These are phyloP conservation scores for Enteromius viviparus DNA, from an alignment of 2,797 vertebrate genomes.

Conservation along the genomic window DNA sequence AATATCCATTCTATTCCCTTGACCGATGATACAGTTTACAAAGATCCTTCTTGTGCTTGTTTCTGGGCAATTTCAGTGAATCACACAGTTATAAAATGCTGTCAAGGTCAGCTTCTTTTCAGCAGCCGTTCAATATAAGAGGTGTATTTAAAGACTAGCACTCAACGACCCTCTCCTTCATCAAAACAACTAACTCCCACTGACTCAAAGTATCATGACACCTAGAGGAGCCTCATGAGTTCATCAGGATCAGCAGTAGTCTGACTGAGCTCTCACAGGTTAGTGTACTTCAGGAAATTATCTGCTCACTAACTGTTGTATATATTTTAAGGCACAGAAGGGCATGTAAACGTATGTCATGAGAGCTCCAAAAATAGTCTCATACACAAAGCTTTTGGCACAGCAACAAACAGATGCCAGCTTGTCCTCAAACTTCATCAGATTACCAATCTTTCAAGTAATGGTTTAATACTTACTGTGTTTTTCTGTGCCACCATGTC, in stretches of 20 bases:
- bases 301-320: neutral
- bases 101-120: constrained; percentile 23
- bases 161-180: constrained; percentile 8
- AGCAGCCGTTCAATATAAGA: neutral
- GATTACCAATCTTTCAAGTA: neutral
- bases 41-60: neutral
- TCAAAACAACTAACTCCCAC: constrained; percentile 28
- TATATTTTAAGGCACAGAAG: constrained; percentile 34
- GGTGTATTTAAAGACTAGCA: constrained; percentile 53
- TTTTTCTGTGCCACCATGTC: constrained; percentile 95
- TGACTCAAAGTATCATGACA: neutral
- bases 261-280: neutral
- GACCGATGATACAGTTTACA: neutral
- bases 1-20: neutral
- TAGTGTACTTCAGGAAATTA: neutral
- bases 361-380: constrained; percentile 46
- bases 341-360: constrained; percentile 34
- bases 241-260: neutral
- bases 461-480: constrained; percentile 86
- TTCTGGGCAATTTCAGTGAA: neutral
- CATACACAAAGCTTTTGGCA: constrained; percentile 24
- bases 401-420: neutral
- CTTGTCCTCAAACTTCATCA: constrained; percentile 18
- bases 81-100: neutral
- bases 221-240: neutral